Evolutionary conservation across 2,113 vertebrate genomes (phyloP).

Genomic region (Deroptyus accipitrinus): DNA sequence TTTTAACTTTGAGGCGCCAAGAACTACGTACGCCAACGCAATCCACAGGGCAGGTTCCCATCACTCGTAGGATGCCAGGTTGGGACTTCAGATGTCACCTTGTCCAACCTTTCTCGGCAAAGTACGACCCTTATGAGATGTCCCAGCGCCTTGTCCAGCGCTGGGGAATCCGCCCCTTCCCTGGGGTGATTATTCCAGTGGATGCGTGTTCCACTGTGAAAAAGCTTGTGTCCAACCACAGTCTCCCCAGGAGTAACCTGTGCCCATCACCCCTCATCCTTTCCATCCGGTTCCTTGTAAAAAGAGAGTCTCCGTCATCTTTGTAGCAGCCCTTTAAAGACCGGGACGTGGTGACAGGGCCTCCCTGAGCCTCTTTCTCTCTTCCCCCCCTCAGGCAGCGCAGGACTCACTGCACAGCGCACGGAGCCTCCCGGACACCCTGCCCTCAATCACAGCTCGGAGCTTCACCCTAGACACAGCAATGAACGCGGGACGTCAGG

Average conservation of each 20-base stretch:
- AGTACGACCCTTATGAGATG: neutral
- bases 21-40: neutral
- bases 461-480: fast-evolving
- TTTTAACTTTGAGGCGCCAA: fast-evolving
- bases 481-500: fast-evolving
- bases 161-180: neutral
- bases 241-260: neutral
- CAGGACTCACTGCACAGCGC: fast-evolving
- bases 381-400: neutral
- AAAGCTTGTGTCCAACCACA: neutral
- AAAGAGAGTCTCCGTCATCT: neutral
- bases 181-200: neutral
- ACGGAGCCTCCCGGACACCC: fast-evolving
- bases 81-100: neutral
- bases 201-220: neutral
- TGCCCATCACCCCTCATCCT: neutral
- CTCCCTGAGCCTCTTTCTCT: neutral
- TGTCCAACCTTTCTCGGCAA: neutral
- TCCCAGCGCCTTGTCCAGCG: neutral
- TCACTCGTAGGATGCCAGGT: neutral
- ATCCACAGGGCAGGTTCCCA: fast-evolving
- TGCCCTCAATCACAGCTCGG: fast-evolving
- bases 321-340: neutral
- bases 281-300: neutral
- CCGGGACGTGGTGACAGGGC: neutral